Conservation (phyloP, 2,113 vertebrate genomes). For the Centropristis striata region DNA sequence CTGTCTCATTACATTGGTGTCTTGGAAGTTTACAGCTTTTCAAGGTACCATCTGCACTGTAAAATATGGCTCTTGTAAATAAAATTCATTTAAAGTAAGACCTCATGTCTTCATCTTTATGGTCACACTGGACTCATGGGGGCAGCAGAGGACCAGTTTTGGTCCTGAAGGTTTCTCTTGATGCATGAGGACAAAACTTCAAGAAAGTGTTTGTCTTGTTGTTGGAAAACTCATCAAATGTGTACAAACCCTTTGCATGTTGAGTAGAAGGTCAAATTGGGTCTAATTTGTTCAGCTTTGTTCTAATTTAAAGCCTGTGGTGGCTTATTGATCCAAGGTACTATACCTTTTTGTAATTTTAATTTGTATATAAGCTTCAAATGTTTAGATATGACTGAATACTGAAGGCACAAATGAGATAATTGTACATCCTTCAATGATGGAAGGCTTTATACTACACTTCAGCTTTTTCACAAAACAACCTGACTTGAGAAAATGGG, state of each 20-base stretch:
- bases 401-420: neutral
- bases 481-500: too few relatives aligned
- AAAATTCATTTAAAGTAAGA: conserved; percentile 68
- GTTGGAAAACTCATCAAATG: too few relatives aligned
- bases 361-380: neutral
- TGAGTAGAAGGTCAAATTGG: too few relatives aligned
- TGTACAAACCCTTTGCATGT: too few relatives aligned
- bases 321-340: too few relatives aligned
- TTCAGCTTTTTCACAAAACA: too few relatives aligned
- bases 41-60: conserved; percentile 66
- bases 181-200: neutral
- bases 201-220: too few relatives aligned
- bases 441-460: too few relatives aligned
- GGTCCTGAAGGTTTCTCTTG: neutral
- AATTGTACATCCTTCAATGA: too few relatives aligned
- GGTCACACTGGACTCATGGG: conserved; percentile 37
- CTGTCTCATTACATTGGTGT: conserved; percentile 48
- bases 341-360: too few relatives aligned
- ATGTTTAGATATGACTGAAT: neutral
- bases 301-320: too few relatives aligned
- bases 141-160: conserved; percentile 67
- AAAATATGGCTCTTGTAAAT: conserved; percentile 81
- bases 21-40: conserved; percentile 11
- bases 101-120: conserved; percentile 5
- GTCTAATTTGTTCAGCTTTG: too few relatives aligned